Evolutionary conservation across 2,797 vertebrate genomes (phyloP).

Genomic region (Ceryle rudis): DNA sequence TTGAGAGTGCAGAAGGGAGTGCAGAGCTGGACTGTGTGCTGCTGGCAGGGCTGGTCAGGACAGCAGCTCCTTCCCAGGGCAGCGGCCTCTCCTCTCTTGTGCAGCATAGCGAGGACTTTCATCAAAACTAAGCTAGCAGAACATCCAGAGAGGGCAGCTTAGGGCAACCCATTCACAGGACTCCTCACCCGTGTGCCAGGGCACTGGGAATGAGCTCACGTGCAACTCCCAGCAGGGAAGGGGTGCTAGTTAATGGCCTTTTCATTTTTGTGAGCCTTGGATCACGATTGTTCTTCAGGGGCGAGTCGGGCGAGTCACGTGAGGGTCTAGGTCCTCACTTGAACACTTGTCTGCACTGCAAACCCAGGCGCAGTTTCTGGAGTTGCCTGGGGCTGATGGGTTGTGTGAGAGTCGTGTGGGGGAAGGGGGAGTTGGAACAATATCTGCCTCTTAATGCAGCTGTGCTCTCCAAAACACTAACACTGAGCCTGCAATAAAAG

Average conservation of each 20-base stretch:
- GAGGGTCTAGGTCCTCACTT: background rate
- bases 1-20: accelerated
- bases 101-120: background rate
- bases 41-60: background rate
- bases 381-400: background rate
- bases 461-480: slow-evolving; percentile 45
- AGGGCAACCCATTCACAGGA: background rate
- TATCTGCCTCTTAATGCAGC: slow-evolving; percentile 6
- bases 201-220: background rate
- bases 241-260: background rate
- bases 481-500: slow-evolving; percentile 37
- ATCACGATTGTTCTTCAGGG: background rate
- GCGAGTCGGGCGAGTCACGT: background rate
- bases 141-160: background rate
- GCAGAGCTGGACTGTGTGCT: background rate
- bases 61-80: background rate
- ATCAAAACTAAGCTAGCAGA: background rate
- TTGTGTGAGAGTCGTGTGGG: background rate
- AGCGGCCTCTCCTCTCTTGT: background rate
- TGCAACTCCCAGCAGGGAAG: background rate
- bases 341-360: background rate
- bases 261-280: background rate
- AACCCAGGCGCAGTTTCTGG: background rate
- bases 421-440: background rate
- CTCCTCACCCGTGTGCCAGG: background rate